Evolutionary conservation across 2,797 vertebrate genomes (phyloP).

Genomic region (Streptopelia turtur): DNA sequence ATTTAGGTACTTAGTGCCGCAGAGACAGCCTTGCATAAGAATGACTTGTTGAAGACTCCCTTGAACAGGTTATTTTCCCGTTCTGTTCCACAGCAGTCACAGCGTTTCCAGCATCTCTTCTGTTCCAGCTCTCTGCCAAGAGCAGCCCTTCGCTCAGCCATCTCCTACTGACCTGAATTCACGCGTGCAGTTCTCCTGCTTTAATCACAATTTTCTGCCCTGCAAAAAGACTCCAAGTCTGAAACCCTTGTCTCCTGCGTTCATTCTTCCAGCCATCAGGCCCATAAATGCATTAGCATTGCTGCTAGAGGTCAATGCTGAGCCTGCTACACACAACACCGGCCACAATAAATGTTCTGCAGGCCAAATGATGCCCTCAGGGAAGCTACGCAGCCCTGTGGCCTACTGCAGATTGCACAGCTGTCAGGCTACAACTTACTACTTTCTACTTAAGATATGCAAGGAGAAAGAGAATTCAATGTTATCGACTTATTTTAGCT

Average conservation of each 20-base stretch:
- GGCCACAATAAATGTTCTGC: background rate
- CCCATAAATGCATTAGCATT: background rate
- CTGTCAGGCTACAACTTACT: conserved; percentile 32
- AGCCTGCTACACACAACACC: background rate
- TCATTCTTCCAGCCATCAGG: background rate
- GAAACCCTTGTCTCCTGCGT: background rate
- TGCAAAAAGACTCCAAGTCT: background rate
- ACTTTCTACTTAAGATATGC: background rate
- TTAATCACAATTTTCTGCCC: background rate
- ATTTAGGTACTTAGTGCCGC: background rate
- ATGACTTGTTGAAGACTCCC: background rate
- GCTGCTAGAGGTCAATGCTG: conserved; percentile 26
- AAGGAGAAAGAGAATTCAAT: conserved; percentile 48
- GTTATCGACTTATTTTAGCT: conserved; percentile 15
- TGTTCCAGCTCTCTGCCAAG: background rate
- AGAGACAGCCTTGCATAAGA: background rate
- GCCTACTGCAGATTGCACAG: background rate
- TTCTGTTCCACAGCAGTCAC: background rate
- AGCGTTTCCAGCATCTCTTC: background rate
- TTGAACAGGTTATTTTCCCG: background rate
- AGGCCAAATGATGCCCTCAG: conserved; percentile 13
- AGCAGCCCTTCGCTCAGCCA: background rate
- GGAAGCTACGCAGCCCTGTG: background rate
- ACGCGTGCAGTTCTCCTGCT: background rate
- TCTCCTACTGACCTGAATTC: conserved; percentile 13